These are phyloP conservation scores for Nemoura dubitans DNA, from an alignment of 2,888 invertebrate genomes.

Conservation along the genomic window DNA sequence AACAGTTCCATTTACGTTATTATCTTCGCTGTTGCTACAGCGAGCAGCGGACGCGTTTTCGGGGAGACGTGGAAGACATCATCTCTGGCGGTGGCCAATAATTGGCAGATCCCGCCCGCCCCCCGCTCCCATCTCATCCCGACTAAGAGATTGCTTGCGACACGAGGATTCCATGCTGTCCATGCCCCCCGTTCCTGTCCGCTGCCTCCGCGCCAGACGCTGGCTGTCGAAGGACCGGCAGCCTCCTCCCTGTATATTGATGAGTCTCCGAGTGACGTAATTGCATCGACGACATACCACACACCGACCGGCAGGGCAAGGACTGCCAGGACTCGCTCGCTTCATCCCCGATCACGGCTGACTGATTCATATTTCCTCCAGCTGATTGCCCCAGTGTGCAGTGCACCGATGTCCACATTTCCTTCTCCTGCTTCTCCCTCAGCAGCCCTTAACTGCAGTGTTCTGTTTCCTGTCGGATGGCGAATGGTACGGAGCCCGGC, in stretches of 20 bases:
- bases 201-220: not conserved
- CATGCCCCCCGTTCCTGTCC: no score
- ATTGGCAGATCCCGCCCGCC: not conserved
- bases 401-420: conserved; percentile 3
- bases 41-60: no score
- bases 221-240: not conserved
- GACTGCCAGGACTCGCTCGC: not conserved
- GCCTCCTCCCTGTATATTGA: not conserved
- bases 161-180: not conserved
- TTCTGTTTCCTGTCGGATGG: conserved; percentile 28
- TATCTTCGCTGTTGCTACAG: not conserved
- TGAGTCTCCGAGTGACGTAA: not conserved
- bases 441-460: not conserved
- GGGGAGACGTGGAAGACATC: not conserved
- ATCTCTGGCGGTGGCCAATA: not conserved
- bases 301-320: not conserved
- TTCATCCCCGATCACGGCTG: conserved; percentile 24
- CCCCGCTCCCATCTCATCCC: not conserved
- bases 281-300: not conserved
- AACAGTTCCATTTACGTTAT: not conserved
- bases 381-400: conserved; percentile 9
- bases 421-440: conserved; percentile 8
- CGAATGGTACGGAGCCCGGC: not conserved
- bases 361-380: conserved; percentile 33
- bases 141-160: not conserved